Evolutionary conservation across 2,888 invertebrate genomes (phyloP).

Genomic region (Drosophila rubida): DNA sequence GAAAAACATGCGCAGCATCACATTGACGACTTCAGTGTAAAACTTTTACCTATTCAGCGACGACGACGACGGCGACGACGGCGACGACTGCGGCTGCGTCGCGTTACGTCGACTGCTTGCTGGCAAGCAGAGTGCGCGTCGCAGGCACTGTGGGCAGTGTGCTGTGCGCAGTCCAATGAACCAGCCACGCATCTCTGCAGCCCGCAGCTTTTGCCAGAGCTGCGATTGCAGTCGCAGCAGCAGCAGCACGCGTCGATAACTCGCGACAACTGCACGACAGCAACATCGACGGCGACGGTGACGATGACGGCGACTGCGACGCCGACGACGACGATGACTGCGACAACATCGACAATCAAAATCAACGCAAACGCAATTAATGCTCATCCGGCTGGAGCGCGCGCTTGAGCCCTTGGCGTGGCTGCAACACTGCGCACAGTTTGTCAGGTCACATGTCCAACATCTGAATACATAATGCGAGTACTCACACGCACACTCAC

Average conservation of each 20-base stretch:
- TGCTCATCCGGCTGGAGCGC: conserved; percentile 78
- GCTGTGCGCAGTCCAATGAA: conserved; percentile 74
- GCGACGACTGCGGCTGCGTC: conserved; percentile 40
- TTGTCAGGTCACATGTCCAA: conserved; percentile 27
- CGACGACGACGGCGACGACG: conserved; percentile 16
- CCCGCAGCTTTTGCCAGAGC: conserved; percentile 75
- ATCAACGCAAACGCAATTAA: conserved; percentile 82
- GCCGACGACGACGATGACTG: conserved; percentile 46
- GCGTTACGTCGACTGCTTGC: conserved; percentile 10
- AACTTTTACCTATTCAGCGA: conserved; percentile 79
- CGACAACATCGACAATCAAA: conserved; percentile 65
- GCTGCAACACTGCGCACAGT: conserved; percentile 1
- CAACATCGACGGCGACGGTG: conserved; percentile 21
- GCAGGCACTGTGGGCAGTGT: neutral
- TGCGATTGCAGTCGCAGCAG: conserved; percentile 62
- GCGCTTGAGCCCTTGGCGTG: neutral
- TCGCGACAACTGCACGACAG: conserved; percentile 67
- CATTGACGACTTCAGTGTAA: conserved; percentile 73
- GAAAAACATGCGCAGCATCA: conserved; percentile 56
- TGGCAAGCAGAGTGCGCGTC: neutral
- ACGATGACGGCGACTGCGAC: conserved; percentile 14
- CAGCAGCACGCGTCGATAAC: conserved; percentile 61
- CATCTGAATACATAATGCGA: conserved; percentile 12
- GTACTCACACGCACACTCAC: neutral
- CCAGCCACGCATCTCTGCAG: conserved; percentile 66